These are phyloP conservation scores for Torymus auratus DNA, from an alignment of 2,888 invertebrate species.

Conservation along the genomic window DNA sequence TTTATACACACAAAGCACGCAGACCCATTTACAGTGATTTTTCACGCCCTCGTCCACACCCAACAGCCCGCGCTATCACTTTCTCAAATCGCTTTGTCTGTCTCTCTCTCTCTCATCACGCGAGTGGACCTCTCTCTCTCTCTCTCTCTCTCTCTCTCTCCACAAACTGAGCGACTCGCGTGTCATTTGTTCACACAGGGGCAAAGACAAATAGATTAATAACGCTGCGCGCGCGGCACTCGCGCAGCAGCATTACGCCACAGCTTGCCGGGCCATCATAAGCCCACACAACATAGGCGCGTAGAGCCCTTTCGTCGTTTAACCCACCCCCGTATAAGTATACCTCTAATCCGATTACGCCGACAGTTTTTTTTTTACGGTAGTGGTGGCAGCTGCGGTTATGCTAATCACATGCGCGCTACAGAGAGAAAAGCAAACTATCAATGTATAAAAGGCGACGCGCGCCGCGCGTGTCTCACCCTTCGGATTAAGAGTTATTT, in stretches of 20 bases:
- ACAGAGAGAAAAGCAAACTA: conserved; percentile 35
- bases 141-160: too few species aligned
- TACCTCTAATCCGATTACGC: conserved; percentile 53
- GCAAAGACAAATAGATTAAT: conserved; percentile 56
- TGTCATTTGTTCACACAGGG: conserved; percentile 34
- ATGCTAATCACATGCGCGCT: conserved; percentile 47
- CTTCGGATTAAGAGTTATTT: conserved; percentile 62
- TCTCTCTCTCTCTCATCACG: too few species aligned
- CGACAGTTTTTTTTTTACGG: conserved; percentile 5
- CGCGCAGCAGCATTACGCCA: neutral
- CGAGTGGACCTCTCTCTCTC: too few species aligned
- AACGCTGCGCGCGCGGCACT: neutral
- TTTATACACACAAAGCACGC: too few species aligned
- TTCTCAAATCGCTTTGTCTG: too few species aligned
- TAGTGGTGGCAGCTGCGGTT: conserved; percentile 38
- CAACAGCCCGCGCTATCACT: too few species aligned
- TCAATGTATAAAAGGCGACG: conserved; percentile 36
- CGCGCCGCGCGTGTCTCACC: conserved; percentile 8
- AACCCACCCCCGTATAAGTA: conserved; percentile 49
- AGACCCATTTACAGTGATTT: too few species aligned
- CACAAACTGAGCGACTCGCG: neutral
- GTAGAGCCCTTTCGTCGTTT: conserved; percentile 52
- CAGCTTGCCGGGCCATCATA: conserved; percentile 55
- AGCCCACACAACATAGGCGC: conserved; percentile 20
- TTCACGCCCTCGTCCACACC: too few species aligned